Conservation (phyloP, 2,797 vertebrate genomes). For the Myotis planiceps region DNA sequence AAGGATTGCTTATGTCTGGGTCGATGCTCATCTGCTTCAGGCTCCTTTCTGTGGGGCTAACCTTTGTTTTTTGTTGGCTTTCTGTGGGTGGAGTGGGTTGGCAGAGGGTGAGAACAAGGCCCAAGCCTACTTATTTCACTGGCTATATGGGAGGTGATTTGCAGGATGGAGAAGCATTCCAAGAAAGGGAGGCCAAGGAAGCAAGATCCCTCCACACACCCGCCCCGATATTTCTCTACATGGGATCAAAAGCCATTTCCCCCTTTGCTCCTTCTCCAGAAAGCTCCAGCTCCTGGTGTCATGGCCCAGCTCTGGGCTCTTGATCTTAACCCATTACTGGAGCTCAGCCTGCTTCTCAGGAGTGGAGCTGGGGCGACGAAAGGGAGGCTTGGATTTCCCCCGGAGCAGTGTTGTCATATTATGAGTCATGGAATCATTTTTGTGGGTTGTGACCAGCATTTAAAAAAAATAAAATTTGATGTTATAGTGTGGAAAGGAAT, state of each 20-base stretch:
- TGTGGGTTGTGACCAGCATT: background rate
- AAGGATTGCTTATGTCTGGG: background rate
- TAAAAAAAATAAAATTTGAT: background rate
- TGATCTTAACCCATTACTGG: background rate
- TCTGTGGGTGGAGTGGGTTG: background rate
- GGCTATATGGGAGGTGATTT: background rate
- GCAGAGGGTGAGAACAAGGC: background rate
- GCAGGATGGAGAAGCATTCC: background rate
- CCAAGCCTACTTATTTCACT: background rate
- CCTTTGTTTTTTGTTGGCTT: conserved; percentile 1
- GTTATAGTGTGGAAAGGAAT: background rate
- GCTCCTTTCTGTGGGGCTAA: background rate
- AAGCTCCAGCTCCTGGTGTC: background rate
- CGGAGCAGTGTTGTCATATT: background rate
- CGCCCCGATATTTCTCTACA: background rate
- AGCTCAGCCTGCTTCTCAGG: background rate
- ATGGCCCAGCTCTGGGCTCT: background rate
- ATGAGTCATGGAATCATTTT: conserved; percentile 15
- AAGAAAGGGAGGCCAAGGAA: background rate
- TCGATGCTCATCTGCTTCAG: background rate
- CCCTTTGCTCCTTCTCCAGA: background rate
- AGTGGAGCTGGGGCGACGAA: background rate
- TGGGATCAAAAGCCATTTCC: background rate
- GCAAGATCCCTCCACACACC: background rate
- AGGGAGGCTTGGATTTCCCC: background rate